These are phyloP conservation scores for Linnaemya tessellans DNA, from an alignment of 2,888 invertebrate genomes.

Conservation along the genomic window DNA sequence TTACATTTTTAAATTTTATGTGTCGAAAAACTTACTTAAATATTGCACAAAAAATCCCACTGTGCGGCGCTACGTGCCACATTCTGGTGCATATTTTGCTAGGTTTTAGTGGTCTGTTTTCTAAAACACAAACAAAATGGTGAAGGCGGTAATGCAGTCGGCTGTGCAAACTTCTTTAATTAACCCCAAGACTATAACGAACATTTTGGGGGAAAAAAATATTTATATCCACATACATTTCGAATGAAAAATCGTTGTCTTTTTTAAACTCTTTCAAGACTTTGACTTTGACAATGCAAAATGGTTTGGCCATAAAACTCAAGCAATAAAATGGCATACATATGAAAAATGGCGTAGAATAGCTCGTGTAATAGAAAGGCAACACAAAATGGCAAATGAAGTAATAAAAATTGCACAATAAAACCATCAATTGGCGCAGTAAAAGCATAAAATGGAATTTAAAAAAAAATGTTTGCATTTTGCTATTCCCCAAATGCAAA, in stretches of 20 bases:
- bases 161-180: too few relatives aligned
- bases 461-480: neutral
- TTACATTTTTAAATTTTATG: too few relatives aligned
- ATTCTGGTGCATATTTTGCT: too few relatives aligned
- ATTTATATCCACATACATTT: too few relatives aligned
- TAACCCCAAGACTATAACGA: too few relatives aligned
- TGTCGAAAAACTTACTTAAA: too few relatives aligned
- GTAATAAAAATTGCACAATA: slow-evolving; percentile 46
- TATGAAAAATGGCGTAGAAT: slow-evolving; percentile 51
- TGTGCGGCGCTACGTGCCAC: too few relatives aligned
- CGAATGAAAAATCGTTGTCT: slow-evolving; percentile 20
- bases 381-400: slow-evolving; percentile 38
- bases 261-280: slow-evolving; percentile 66
- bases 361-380: slow-evolving; percentile 8
- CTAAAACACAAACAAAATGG: too few relatives aligned
- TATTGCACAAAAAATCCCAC: too few relatives aligned
- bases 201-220: too few relatives aligned
- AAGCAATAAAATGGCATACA: slow-evolving; percentile 25
- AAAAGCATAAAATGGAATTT: neutral
- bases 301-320: slow-evolving; percentile 38
- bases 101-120: too few relatives aligned
- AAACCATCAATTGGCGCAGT: slow-evolving; percentile 6
- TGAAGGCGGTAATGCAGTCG: too few relatives aligned
- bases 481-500: slow-evolving; percentile 29
- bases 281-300: slow-evolving; percentile 71